These are phyloP conservation scores for Plecotus auritus DNA, from an alignment of 2,113 vertebrate genomes.

Conservation along the genomic window DNA sequence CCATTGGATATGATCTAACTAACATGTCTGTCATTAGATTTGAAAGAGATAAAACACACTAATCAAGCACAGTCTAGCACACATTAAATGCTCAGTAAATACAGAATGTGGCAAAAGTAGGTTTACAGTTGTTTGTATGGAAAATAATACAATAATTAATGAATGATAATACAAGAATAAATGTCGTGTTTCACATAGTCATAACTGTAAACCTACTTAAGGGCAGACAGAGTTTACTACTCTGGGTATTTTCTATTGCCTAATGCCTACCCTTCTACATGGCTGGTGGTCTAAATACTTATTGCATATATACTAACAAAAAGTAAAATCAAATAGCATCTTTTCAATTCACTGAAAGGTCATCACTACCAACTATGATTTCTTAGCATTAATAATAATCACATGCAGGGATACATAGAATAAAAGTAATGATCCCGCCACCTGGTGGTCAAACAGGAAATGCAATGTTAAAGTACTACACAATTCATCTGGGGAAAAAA, in stretches of 20 bases:
- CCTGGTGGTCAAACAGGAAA: slow-evolving; percentile 59
- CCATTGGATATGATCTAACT: not conserved
- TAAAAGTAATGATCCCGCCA: slow-evolving; percentile 66
- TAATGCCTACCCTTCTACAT: not conserved
- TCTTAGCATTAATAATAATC: not conserved
- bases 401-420: not conserved
- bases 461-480: not conserved
- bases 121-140: not conserved
- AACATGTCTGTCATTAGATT: not conserved
- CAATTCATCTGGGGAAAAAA: not conserved
- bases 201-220: not conserved
- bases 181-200: not conserved
- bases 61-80: not conserved
- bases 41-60: not conserved
- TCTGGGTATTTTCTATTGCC: not conserved
- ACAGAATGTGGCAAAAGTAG: not conserved
- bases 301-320: not conserved
- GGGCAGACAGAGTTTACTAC: not conserved
- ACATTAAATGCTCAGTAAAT: not conserved
- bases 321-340: not conserved
- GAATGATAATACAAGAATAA: not conserved
- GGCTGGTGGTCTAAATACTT: not conserved
- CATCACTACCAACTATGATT: not conserved
- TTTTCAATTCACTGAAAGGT: not conserved
- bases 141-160: not conserved